phyloP scores from a whole-genome alignment of 2,797 vertebrate genomes.

The Furcifer pardalis region DNA sequence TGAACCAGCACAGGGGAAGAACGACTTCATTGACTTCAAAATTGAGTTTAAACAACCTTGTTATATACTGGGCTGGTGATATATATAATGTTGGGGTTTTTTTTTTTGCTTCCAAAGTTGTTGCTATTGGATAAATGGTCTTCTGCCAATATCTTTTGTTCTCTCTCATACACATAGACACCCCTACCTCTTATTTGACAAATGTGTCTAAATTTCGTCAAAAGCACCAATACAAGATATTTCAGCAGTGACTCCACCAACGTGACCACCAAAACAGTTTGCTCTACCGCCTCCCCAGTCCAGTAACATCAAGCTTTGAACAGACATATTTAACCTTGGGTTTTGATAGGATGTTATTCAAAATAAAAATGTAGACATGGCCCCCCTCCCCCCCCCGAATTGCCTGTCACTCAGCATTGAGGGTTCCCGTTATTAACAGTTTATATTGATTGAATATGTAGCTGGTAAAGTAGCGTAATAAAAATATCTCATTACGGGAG shows the following conservation, averaged over 20 bases:
- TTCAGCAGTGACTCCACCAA: slow-evolving; percentile 37
- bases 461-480: slow-evolving; percentile 53
- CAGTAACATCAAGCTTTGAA: slow-evolving; percentile 49
- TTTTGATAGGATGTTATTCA: slow-evolving; percentile 51
- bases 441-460: slow-evolving; percentile 53
- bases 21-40: background rate
- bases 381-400: too few species aligned
- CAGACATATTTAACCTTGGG: slow-evolving; percentile 58
- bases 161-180: background rate
- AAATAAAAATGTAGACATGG: background rate
- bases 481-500: slow-evolving; percentile 46
- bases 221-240: background rate
- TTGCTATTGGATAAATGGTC: slow-evolving; percentile 44
- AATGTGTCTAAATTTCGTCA: slow-evolving; percentile 30
- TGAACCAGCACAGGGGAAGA: background rate
- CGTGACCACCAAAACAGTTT: slow-evolving; percentile 19
- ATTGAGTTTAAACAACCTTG: background rate
- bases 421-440: slow-evolving; percentile 35
- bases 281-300: slow-evolving; percentile 20
- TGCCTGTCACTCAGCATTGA: slow-evolving; percentile 49
- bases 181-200: background rate
- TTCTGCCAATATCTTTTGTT: background rate
- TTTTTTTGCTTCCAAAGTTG: slow-evolving; percentile 38
- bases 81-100: too few species aligned
- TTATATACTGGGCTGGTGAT: background rate